phyloP scores from a whole-genome alignment of 2,888 invertebrate genomes.

The Drosophila peninsularis region DNA sequence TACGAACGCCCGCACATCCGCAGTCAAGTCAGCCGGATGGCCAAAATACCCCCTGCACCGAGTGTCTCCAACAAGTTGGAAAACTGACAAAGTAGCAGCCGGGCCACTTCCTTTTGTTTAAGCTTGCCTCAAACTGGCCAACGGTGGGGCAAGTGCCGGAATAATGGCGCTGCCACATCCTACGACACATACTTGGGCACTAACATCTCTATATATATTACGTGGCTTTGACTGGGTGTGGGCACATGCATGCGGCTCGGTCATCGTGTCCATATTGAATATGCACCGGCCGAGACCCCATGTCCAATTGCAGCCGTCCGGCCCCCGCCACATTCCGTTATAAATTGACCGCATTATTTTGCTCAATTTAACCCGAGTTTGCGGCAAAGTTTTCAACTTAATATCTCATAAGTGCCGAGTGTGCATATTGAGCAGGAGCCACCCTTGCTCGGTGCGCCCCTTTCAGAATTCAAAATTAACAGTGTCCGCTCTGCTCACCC shows the following conservation, averaged over 20 bases:
- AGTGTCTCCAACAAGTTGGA: constrained; percentile 47
- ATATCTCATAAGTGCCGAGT: constrained; percentile 72
- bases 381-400: constrained; percentile 71
- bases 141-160: constrained; percentile 54
- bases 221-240: not conserved
- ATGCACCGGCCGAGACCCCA: constrained; percentile 34
- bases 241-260: constrained; percentile 11
- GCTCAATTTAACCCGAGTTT: constrained; percentile 76
- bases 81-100: constrained; percentile 81
- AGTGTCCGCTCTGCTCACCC: constrained; percentile 7
- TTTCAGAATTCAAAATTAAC: constrained; percentile 55
- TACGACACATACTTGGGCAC: constrained; percentile 32
- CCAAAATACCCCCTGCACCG: constrained; percentile 1
- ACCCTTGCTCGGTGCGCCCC: not conserved
- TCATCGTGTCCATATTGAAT: constrained; percentile 44
- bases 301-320: constrained; percentile 7
- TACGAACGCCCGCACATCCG: constrained; percentile 68
- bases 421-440: constrained; percentile 51
- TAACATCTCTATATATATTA: constrained; percentile 2
- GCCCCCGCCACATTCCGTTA: constrained; percentile 45
- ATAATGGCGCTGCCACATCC: constrained; percentile 68
- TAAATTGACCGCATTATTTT: constrained; percentile 81
- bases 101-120: constrained; percentile 80
- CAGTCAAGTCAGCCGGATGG: constrained; percentile 45
- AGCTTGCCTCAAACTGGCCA: constrained; percentile 78